Base-by-base conservation (phyloP, 2,797 vertebrate genomes). In the Varecia variegata region DNA sequence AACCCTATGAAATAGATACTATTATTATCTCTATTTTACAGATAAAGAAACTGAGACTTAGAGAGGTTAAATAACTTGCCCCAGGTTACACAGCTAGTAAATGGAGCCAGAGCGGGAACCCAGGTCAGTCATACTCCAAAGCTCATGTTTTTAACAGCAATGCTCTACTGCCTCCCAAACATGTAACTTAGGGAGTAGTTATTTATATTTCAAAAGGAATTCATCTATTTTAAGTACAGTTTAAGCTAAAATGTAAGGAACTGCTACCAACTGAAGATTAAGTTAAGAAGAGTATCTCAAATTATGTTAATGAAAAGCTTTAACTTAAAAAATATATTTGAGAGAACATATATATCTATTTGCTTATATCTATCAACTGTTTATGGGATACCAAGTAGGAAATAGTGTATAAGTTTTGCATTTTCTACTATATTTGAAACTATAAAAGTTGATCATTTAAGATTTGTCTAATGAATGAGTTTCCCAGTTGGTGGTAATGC, bases 61-160 rank as follows among this genome's bases (percentile, higher is more conserved):
- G 97, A 95, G 85, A 97, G 97, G 90, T 97, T 96, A 94, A 96
- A 43, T 96, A 96, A 96, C 87, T 96, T 97, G 70, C 60, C 83
- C 86, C 94, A 86, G 89, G 89, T 96, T 95, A 96, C 87, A 95
- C 91, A 95, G 94, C 94, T 94, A 96, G 92, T 95, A 95, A 96
- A 80, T 97, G 96, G 90, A 95, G 18, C 93, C 89, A 87, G 74
- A 96, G 74, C 35, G 6, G 88, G 60, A 93, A 81, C 74, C 45
- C 94, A 84, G 97, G 96, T 95, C 92, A 94, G 83, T 94, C 58
- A 87, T 12, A 73, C 47, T 50, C 52, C 70, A 84, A 88, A 96
- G 93, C 93, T 96, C 68, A 23, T 89, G 56, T 92, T 96, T 93
- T 65, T 93, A 83, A 94, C 70, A 25, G 0, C 73, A 71, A 0